Percentiles rank a stretch among this genome's conserved stretches.
These are phyloP conservation scores for Campoplex nolae DNA, from an alignment of 2,888 invertebrate species.

Conservation along the genomic window DNA sequence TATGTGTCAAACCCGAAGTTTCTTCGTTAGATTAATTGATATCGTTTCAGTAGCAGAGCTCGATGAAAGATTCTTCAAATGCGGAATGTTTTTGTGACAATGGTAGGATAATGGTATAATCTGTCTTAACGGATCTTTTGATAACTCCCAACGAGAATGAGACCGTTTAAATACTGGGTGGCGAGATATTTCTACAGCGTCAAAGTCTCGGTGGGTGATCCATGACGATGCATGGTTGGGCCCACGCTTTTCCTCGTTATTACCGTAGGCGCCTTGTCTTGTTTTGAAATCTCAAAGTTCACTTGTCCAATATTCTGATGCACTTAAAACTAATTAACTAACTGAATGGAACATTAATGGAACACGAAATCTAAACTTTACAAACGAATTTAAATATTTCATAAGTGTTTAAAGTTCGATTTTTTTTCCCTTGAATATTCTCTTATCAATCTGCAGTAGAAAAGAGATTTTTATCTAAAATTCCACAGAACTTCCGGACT, in stretches of 20 bases:
- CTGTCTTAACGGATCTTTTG: background rate
- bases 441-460: background rate
- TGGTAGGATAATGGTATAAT: no score
- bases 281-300: background rate
- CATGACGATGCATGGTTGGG: background rate
- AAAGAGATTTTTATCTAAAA: background rate
- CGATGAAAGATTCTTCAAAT: background rate
- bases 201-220: background rate
- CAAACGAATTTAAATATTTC: no score
- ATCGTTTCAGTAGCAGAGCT: background rate
- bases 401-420: background rate
- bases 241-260: constrained; percentile 12
- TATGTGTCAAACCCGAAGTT: background rate
- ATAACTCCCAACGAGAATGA: background rate
- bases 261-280: background rate
- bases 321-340: background rate
- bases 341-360: background rate
- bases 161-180: background rate
- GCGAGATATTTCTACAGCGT: background rate
- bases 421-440: background rate
- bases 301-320: background rate
- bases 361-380: background rate
- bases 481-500: background rate
- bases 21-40: background rate
- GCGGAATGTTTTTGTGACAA: background rate